These are phyloP conservation scores for Fundulus diaphanus DNA, from an alignment of 2,797 vertebrate species.

Conservation along the genomic window DNA sequence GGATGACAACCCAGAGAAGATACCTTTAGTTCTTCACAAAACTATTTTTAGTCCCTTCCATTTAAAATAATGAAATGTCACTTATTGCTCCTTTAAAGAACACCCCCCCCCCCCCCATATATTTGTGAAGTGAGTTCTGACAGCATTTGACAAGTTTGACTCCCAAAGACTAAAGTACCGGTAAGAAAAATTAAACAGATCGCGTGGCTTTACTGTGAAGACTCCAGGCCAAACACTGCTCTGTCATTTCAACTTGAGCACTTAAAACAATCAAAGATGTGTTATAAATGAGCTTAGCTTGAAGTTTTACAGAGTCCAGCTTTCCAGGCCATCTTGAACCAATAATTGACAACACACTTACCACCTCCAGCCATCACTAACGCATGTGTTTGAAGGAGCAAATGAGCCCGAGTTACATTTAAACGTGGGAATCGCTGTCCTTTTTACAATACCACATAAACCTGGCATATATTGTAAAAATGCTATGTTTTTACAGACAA, in stretches of 20 bases:
- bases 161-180: background rate
- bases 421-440: background rate
- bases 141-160: background rate
- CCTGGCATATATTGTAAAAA: conserved; percentile 10
- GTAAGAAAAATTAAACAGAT: background rate
- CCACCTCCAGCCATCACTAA: conserved; percentile 34
- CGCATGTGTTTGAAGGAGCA: conserved; percentile 45
- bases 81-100: no score
- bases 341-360: conserved; percentile 59
- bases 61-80: no score
- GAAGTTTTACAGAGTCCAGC: conserved; percentile 42
- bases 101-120: background rate
- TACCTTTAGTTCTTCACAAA: no score
- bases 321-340: conserved; percentile 57
- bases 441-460: conserved; percentile 3
- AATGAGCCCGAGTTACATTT: conserved; percentile 29
- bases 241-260: conserved; percentile 27
- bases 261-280: conserved; percentile 10
- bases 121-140: background rate
- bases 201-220: background rate
- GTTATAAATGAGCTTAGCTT: conserved; percentile 37
- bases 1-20: no score
- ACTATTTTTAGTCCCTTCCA: no score
- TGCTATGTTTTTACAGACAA: background rate
- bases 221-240: conserved; percentile 3